Evolutionary conservation across 2,888 invertebrate genomes (phyloP), one percentile per base, ranked within the genome.

Genomic region (Odontothrips loti): DNA sequence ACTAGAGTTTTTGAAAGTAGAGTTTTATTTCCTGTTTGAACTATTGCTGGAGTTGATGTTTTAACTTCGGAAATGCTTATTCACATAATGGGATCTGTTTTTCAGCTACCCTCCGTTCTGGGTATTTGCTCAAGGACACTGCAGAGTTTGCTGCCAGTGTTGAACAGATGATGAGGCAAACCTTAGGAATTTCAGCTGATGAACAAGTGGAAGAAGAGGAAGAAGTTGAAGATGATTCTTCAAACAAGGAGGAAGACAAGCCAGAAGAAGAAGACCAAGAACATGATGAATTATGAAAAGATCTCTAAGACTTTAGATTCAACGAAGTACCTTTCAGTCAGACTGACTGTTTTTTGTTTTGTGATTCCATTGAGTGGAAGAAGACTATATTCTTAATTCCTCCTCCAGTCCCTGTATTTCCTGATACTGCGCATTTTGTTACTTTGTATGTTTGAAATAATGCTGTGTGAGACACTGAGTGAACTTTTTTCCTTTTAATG

Each of bases 71-170:
- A 43, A 43, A 43, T 43, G 34, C 34, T 2, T 43, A 4, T 43
- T 43, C 34, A 43, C 34, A 43, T 43, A 6, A 6, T 43, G 34
- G 3, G 6, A 80, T 80, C 82, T 87, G 85, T 84, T 86, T 87
- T 85, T 85, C 87, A 17, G 97, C 98, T 15, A 97, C 97, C 1
- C 89, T 98, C 80, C 89, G 97, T 82, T 98, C 98, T 8, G 99
- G 99, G n/a, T 99, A 92, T 88, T 92, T 95, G 92, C 90, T 99
- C 82, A 90, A 90, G 84, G 96, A 97, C 86, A 94, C 96, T 0
- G 90, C 93, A 6, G 93, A 93, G 83, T 98, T 99, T 89, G 97
- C 98, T 0, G 93, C 93, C 80, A 91, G 94, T 83, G 95, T 99
- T 81, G 99, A 99, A 87, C 89, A 89, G 82, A 94, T 99, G 92